Evolutionary conservation across 1,140 invertebrate genomes (phyloP), one percentile per base, ranked within the genome.

Genomic region (Hesperophylax magnus): DNA sequence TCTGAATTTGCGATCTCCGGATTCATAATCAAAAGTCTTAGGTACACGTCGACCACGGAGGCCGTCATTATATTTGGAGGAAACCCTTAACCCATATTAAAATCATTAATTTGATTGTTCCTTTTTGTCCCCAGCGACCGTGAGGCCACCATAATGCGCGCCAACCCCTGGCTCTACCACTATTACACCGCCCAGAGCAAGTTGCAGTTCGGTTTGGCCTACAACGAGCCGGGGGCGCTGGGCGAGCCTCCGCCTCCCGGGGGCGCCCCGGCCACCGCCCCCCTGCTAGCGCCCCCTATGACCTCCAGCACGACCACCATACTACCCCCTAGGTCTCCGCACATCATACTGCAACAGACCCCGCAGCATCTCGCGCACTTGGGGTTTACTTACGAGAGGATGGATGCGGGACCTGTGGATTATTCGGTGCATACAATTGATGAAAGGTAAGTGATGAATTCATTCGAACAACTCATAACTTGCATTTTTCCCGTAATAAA

Each of bases 101-200:
- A 5, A 34, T 34, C 4, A 34, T 34, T 34, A 34, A 34, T 34
- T 34, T 47, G 6, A 14, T 14, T 9, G 11, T 14, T 47, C 39
- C 7, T 47, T 9, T 47, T 47, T 47, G 39, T 88, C 89, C 89
- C 82, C 88, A 97, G 96, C 87, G 97, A 98, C 84, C 93, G 94
- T 84, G 97, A 98, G 90, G 97, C 97, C 0, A 92, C 92, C 7
- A 96, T 98, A 69, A 97, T 98, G 96, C 91, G 95, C 84, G 93
- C 94, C 75, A 98, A 98, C 89, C 95, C 94, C 53, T 98, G 97
- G 97, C 91, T 98, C 1, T 98, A 98, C 87, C 96, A 98, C 86
- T 98, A 97, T 88, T 98, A 97, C 90, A 95, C 95, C 20, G 94
- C 97, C 3, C 97, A 98, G 88, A 96, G 95, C 63, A 98, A 98